Evolutionary conservation across 2,888 invertebrate species (phyloP).

Genomic region (Iselma pallidipennis): DNA sequence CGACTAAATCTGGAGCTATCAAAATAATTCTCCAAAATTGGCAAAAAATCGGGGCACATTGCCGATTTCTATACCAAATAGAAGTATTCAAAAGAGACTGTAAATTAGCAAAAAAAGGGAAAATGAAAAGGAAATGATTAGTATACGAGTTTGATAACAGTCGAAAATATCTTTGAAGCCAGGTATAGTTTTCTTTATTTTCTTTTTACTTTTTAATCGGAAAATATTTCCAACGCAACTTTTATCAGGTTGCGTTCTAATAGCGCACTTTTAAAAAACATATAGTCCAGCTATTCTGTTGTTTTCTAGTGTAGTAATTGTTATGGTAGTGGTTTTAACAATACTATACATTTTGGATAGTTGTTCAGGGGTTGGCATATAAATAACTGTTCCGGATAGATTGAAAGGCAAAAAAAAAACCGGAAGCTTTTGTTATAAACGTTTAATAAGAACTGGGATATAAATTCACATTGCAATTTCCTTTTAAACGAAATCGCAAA

Average conservation of each 20-base stretch:
- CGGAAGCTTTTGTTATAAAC: constrained; percentile 12
- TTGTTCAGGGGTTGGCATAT: not conserved
- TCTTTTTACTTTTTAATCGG: not conserved
- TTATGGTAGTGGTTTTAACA: not conserved
- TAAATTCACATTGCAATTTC: constrained; percentile 17
- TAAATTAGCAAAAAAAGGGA: too few species aligned
- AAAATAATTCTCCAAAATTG: too few species aligned
- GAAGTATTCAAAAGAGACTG: too few species aligned
- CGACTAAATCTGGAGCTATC: too few species aligned
- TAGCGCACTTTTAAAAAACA: not conserved
- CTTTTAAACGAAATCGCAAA: constrained; percentile 10
- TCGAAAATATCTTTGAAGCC: not conserved
- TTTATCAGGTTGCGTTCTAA: not conserved
- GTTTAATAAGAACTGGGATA: constrained; percentile 13
- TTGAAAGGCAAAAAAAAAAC: not conserved
- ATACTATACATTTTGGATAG: not conserved
- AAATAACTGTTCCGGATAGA: not conserved
- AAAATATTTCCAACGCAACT: not conserved
- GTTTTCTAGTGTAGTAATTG: not conserved
- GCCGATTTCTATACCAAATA: too few species aligned
- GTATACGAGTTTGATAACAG: not conserved
- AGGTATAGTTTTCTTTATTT: not conserved
- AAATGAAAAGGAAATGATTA: not conserved
- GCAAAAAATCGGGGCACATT: too few species aligned
- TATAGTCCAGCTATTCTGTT: not conserved